Evolutionary conservation across 1,140 invertebrate genomes (phyloP), one percentile per base, ranked within the genome.

Genomic region (Nephotettix cincticeps): DNA sequence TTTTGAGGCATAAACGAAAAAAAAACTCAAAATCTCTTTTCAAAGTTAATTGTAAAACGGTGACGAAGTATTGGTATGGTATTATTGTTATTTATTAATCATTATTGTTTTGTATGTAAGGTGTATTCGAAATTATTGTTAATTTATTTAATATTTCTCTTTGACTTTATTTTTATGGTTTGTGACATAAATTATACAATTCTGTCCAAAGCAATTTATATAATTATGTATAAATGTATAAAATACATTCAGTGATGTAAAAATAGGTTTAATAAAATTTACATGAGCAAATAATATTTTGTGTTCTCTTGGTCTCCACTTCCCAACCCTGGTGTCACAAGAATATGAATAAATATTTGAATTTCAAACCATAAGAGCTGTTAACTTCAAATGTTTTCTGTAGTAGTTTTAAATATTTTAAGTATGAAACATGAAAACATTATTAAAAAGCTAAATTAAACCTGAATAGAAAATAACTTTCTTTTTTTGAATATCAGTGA

Each of bases 221-320:
- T 45, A 67, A 67, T 29, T 19, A 45, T 67, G 64, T 67, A 67
- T 43, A 67, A 67, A 67, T 67, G 64, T 67, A 67, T 67, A 67
- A 67, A 67, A 67, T 67, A 43, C 64, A 43, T 45, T 45, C 64
- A 67, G 40, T 67, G 32, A 67, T 67, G 64, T 67, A 67, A 67
- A 67, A 67, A 67, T 43, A 43, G 40, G 64, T 43, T 67, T 67
- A 43, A 67, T 43, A 43, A 67, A 64, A 67, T 67, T 67, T 67
- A 67, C 64, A 67, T 45, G 64, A 67, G 40, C 64, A 67, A 67
- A 67, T 67, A 67, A 30, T 36, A 36, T 36, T n/a, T 36, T 36
- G 32, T 36, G 32, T 36, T 6, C 32, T 6, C 14, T 36, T 36
- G 14, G 32, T 36, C 32, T 6, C n/a, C n/a, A n/a, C n/a, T n/a